Evolutionary conservation across 2,888 invertebrate genomes (phyloP), one percentile per base, ranked within the genome.

Genomic region (Fissipunctia ypsillon): DNA sequence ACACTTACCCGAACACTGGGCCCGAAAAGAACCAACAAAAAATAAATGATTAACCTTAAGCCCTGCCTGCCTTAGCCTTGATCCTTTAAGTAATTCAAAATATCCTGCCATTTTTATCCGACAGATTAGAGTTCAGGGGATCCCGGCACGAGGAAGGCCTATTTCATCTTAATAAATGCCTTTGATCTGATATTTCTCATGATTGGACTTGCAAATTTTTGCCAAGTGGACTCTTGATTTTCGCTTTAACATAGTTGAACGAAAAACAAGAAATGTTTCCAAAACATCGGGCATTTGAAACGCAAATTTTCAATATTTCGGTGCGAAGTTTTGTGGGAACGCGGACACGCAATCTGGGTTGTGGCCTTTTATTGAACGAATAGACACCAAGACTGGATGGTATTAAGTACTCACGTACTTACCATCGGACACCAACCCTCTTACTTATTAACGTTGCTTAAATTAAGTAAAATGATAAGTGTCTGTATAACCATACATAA

Each of bases 161-260:
- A 79, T 79, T 76, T 80, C 78, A 72, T 87, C 79, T 86, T 80
- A 84, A 85, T 87, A 87, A 87, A 84, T 85, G 80, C 81, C 87
- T 88, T 85, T 85, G 87, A 87, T 81, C 67, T 67, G 77, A 76
- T 75, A 81, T 83, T 84, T 76, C 78, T 81, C 79, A 78, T 72
- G 64, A 79, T 86, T 83, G 81, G 84, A 87, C 78, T 87, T 87
- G 86, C 84, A 87, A 87, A 87, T 87, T 86, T 81, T 74, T 41
- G 35, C 78, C 69, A 79, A 84, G 75, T 78, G 78, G 75, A 72
- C 85, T 80, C 76, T 87, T 83, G 85, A 84, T 82, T 86, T 86
- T 85, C 78, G 60, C 61, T 80, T 78, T 77, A 85, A 85, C 75
- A 69, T 81, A 38, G 76, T 80, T 76, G 69, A 75, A 83, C 25